A percentile compares a stretch with the other conserved stretches of the same genome.
These are phyloP conservation scores for Centruroides vittatus DNA, from an alignment of 1,140 invertebrate species.

Conservation along the genomic window DNA sequence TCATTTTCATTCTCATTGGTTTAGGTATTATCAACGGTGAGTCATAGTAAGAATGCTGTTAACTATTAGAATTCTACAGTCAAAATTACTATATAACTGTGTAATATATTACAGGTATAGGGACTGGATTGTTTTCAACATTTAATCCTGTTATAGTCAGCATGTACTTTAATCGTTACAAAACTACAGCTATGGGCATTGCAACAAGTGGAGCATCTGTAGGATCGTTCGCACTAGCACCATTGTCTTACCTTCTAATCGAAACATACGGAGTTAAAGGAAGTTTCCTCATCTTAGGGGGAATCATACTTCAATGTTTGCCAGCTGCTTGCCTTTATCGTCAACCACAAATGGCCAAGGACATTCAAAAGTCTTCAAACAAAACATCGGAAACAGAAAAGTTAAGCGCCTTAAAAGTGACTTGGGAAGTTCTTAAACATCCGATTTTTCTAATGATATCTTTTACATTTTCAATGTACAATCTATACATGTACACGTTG, in stretches of 20 bases:
- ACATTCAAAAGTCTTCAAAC: no score
- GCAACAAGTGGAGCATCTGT: constrained; percentile 26
- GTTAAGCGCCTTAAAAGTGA: no score
- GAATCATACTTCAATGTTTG: constrained; percentile 63
- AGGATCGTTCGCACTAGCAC: constrained; percentile 27
- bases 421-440: no score
- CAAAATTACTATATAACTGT: background rate
- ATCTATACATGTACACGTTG: no score
- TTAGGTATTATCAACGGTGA: no score
- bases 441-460: no score
- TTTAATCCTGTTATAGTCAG: constrained; percentile 12
- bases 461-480: no score
- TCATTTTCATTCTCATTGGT: no score
- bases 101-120: constrained; percentile 20
- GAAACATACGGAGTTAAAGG: constrained; percentile 18
- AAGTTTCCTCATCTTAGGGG: constrained; percentile 53
- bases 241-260: constrained; percentile 21
- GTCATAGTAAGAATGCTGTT: no score
- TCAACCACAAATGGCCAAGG: no score
- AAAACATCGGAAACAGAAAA: no score
- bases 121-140: constrained; percentile 24
- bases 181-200: constrained; percentile 25
- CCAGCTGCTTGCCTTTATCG: constrained; percentile 40
- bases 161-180: constrained; percentile 24
- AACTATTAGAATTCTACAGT: no score